Percentiles rank a stretch among this genome's conserved stretches.
Evolutionary conservation across 92 coral and sea anemone genomes (phyloP).

Genomic region (Plumapathes pennacea): DNA sequence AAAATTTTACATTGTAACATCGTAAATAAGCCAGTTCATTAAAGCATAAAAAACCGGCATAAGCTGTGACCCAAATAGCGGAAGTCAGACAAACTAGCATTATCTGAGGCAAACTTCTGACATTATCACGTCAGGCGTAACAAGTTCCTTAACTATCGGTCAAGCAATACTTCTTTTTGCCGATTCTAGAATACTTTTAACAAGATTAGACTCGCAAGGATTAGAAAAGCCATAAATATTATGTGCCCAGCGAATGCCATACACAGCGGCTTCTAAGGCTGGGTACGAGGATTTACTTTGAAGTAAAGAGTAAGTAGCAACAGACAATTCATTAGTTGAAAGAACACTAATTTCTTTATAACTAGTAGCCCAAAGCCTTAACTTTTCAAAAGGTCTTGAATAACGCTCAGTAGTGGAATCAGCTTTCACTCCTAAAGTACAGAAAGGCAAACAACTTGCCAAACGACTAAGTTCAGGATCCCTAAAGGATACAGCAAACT

Average conservation of each 20-base stretch:
- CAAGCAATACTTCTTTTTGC: conserved; percentile 33
- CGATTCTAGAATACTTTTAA: conserved; percentile 21
- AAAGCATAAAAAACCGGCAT: conserved; percentile 34
- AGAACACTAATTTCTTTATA: conserved; percentile 3
- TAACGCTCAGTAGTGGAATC: conserved; percentile 33
- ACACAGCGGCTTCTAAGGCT: conserved; percentile 33
- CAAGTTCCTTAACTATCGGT: conserved; percentile 49
- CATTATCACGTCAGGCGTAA: conserved; percentile 29
- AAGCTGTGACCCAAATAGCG: conserved; percentile 46
- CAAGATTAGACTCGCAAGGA: conserved; percentile 27
- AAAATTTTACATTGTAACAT: conserved; percentile 31
- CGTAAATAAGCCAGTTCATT: conserved; percentile 27
- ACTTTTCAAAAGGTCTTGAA: conserved; percentile 30
- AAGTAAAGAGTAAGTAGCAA: conserved; percentile 29
- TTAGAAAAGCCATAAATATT: conserved; percentile 19
- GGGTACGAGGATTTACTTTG: conserved; percentile 23
- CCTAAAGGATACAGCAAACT: too few relatives aligned
- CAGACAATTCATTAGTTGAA: conserved; percentile 7
- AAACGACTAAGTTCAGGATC: conserved; percentile 16
- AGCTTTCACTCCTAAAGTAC: conserved; percentile 33
- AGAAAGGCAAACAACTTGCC: conserved; percentile 30
- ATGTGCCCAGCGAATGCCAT: conserved; percentile 61
- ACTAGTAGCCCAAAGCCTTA: conserved; percentile 23
- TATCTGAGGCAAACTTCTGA: conserved; percentile 16
- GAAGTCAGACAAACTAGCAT: conserved; percentile 20